Percentiles rank a stretch among this genome's conserved stretches.
These are phyloP conservation scores for Sceloporus undulatus DNA, from an alignment of 2,113 vertebrate genomes.

Conservation along the genomic window DNA sequence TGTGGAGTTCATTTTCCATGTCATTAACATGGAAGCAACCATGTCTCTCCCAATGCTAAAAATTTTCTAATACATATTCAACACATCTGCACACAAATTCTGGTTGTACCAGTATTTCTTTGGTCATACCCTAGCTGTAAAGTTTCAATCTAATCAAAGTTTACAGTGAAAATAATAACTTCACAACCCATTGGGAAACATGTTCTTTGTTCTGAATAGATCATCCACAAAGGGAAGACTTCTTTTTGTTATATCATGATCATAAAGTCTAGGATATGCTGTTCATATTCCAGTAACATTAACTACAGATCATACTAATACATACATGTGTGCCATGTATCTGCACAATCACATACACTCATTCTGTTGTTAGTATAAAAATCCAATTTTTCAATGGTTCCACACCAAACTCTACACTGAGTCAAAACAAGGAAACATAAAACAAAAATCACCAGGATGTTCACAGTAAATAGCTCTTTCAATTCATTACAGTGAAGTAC, in stretches of 20 bases:
- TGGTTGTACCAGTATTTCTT: background rate
- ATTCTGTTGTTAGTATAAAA: conserved; percentile 53
- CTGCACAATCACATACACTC: conserved; percentile 40
- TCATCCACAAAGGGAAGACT: conserved; percentile 37
- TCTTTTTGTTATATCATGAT: conserved; percentile 50
- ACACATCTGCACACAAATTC: conserved; percentile 5
- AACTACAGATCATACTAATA: conserved; percentile 59
- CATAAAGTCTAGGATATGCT: conserved; percentile 53
- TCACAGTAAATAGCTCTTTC: conserved; percentile 53
- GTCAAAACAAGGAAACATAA: conserved; percentile 25
- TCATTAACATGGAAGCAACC: too few species aligned
- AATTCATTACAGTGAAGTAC: conserved; percentile 64
- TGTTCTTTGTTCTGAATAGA: conserved; percentile 28
- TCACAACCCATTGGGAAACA: conserved; percentile 36
- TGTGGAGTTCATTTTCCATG: too few species aligned
- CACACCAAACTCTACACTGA: conserved; percentile 60
- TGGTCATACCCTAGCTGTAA: conserved; percentile 16
- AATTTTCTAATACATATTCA: background rate
- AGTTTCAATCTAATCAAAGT: background rate
- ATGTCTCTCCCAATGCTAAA: too few species aligned
- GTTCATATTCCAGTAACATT: conserved; percentile 52
- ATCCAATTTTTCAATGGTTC: conserved; percentile 48
- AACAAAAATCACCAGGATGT: conserved; percentile 42
- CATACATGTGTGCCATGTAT: conserved; percentile 49
- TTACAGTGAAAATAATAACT: conserved; percentile 32